Percentiles rank a stretch among this genome's conserved stretches.
Conservation (phyloP, 2,113 vertebrate species). For the Heterocephalus glaber region DNA sequence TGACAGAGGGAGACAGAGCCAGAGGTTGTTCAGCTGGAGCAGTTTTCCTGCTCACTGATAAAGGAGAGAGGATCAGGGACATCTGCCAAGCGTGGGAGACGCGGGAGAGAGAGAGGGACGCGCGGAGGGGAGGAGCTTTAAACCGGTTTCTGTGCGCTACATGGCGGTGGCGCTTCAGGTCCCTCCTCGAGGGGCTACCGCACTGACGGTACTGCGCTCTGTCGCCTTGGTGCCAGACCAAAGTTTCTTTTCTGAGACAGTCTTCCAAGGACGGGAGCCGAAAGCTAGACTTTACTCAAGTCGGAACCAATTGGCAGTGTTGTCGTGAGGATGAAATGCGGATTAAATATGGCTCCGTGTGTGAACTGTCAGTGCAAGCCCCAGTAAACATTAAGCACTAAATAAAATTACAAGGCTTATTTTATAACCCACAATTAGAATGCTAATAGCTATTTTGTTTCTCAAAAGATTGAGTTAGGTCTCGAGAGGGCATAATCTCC, state of each 20-base stretch:
- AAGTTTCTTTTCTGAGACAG: neutral
- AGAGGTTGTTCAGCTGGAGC: neutral
- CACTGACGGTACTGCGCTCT: neutral
- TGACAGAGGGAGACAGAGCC: fast-evolving
- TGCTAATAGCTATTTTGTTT: neutral
- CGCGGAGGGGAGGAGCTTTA: neutral
- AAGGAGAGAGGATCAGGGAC: neutral
- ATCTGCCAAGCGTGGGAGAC: neutral
- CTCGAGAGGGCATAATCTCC: neutral
- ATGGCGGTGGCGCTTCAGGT: neutral
- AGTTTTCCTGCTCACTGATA: neutral
- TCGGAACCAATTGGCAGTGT: neutral
- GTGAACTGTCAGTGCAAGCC: neutral
- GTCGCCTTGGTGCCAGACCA: neutral
- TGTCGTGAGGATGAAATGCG: neutral
- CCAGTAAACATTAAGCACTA: neutral
- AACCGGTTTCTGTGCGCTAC: neutral
- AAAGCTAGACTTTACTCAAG: constrained; percentile 7
- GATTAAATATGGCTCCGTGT: neutral
- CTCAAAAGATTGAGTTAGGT: neutral
- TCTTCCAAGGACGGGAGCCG: neutral
- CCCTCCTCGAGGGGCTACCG: neutral
- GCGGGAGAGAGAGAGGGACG: fast-evolving
- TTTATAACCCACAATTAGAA: neutral
- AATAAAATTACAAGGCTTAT: neutral